phyloP scores from a whole-genome alignment of 2,888 invertebrate genomes.

The Diaperis boleti region DNA sequence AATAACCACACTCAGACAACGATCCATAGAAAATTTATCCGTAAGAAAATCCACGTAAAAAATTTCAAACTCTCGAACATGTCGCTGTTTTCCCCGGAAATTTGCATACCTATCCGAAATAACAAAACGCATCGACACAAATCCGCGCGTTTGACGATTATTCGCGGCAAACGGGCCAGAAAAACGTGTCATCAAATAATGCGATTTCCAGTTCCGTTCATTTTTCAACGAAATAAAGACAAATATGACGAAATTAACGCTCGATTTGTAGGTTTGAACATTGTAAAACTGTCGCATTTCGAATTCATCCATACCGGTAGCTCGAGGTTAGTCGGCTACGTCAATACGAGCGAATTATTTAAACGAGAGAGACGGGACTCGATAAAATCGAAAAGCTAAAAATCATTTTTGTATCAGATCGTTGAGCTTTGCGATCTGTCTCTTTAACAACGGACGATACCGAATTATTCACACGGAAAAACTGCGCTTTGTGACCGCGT shows the following conservation, averaged over 20 bases:
- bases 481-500: no score
- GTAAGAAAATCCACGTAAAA: no score
- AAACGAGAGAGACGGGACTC: constrained; percentile 29
- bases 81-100: no score
- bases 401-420: constrained; percentile 29
- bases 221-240: constrained; percentile 28
- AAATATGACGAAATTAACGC: constrained; percentile 24
- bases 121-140: no score
- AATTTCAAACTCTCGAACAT: no score
- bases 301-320: constrained; percentile 25
- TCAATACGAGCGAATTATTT: constrained; percentile 21
- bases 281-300: constrained; percentile 36
- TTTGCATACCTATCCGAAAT: no score
- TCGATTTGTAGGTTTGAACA: constrained; percentile 28
- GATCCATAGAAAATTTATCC: no score
- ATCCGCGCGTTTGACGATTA: not conserved
- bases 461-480: no score
- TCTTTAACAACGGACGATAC: not conserved
- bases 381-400: constrained; percentile 23
- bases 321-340: constrained; percentile 26
- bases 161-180: not conserved
- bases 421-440: constrained; percentile 24
- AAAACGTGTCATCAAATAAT: constrained; percentile 16
- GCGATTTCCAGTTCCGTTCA: constrained; percentile 12
- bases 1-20: no score